These are phyloP conservation scores for Trachelus iudaicus DNA, from an alignment of 2,888 invertebrate genomes.

Conservation along the genomic window DNA sequence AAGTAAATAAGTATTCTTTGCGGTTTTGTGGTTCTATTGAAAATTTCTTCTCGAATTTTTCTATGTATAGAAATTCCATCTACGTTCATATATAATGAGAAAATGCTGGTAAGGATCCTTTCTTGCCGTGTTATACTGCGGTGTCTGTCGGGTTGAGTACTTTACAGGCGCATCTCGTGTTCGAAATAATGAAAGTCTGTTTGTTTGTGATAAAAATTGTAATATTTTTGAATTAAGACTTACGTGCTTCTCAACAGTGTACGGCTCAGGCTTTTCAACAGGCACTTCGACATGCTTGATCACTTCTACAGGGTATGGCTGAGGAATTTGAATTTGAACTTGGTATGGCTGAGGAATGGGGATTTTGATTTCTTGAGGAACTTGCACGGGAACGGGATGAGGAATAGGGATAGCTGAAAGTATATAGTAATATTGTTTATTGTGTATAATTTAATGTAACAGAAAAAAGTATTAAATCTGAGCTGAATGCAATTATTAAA, in stretches of 20 bases:
- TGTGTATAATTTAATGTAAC: background rate
- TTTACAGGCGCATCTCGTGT: background rate
- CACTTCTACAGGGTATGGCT: constrained; percentile 66
- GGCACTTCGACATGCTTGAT: constrained; percentile 70
- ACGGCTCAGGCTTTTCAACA: constrained; percentile 70
- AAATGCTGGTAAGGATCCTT: background rate
- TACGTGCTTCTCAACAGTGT: constrained; percentile 70
- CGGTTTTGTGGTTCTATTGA: background rate
- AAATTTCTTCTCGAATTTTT: background rate
- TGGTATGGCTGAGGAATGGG: constrained; percentile 72
- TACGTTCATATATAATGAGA: background rate
- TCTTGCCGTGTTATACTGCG: background rate
- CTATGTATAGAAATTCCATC: background rate
- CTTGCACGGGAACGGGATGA: constrained; percentile 69
- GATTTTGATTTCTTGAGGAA: constrained; percentile 69
- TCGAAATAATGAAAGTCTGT: background rate
- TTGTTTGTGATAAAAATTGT: background rate
- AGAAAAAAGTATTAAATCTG: background rate
- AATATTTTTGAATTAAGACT: constrained; percentile 22
- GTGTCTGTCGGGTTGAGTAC: background rate
- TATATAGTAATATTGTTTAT: background rate
- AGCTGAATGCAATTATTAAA: background rate
- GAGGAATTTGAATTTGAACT: constrained; percentile 67
- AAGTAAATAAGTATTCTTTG: background rate
- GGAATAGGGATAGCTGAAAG: constrained; percentile 69